Percentiles rank a stretch among this genome's conserved stretches.
Conservation (phyloP, 2,113 vertebrate species). For the Acanthisitta chloris region DNA sequence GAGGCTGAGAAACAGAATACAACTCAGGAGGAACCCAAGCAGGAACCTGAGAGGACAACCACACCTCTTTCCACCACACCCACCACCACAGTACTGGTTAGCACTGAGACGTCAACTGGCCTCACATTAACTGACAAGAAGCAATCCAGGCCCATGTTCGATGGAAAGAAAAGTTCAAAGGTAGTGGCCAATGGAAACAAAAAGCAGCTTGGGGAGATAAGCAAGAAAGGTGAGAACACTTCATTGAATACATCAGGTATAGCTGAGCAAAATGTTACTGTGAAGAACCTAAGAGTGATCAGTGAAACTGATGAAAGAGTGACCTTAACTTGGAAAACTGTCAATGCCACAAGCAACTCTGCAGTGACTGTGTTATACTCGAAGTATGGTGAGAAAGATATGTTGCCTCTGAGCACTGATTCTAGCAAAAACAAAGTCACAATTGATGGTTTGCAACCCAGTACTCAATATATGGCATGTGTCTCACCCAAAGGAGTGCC, state of each 20-base stretch:
- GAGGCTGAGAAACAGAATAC: slow-evolving; percentile 31
- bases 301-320: slow-evolving; percentile 83
- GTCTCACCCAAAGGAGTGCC: slow-evolving; percentile 80
- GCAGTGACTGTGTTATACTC: slow-evolving; percentile 86
- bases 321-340: slow-evolving; percentile 83
- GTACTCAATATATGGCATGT: slow-evolving; percentile 87
- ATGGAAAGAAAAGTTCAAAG: slow-evolving; percentile 66
- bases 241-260: not conserved
- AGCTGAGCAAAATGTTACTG: slow-evolving; percentile 38
- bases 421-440: slow-evolving; percentile 82
- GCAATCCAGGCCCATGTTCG: slow-evolving; percentile 38
- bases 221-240: slow-evolving; percentile 56
- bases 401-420: slow-evolving; percentile 79
- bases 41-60: not conserved
- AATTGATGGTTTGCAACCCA: slow-evolving; percentile 83
- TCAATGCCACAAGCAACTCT: slow-evolving; percentile 64
- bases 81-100: not conserved
- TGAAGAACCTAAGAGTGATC: slow-evolving; percentile 82
- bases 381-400: slow-evolving; percentile 84
- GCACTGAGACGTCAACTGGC: slow-evolving; percentile 1
- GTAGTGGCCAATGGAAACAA: slow-evolving; percentile 39
- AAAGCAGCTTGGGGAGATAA: slow-evolving; percentile 67
- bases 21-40: slow-evolving; percentile 18
- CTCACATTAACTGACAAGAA: not conserved
- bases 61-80: not conserved